phyloP scores from a whole-genome alignment of 2,797 vertebrate species.

The Cyprinella venusta region DNA sequence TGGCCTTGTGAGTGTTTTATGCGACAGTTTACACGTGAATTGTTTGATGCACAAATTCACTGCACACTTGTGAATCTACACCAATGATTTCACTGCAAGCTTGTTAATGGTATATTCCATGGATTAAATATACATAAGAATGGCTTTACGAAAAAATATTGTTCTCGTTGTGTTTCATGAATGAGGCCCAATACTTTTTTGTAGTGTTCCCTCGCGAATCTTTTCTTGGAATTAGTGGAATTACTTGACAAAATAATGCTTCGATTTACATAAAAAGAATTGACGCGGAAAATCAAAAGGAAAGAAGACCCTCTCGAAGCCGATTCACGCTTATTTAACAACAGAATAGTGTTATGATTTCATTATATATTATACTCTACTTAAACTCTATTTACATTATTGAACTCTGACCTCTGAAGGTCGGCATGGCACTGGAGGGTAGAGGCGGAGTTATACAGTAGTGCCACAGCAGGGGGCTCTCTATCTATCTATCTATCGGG shows the following conservation, averaged over 20 bases:
- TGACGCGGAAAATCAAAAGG: conserved; percentile 43
- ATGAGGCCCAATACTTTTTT: neutral
- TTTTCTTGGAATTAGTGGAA: conserved; percentile 23
- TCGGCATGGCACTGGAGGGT: conserved; percentile 60
- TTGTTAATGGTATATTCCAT: neutral
- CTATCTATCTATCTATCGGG: neutral
- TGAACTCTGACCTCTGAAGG: conserved; percentile 62
- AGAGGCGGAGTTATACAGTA: conserved; percentile 49
- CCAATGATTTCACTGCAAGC: neutral
- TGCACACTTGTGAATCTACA: neutral
- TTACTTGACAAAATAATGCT: conserved; percentile 43
- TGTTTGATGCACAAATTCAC: neutral
- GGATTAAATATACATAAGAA: neutral
- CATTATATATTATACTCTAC: conserved; percentile 85
- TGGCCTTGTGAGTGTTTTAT: neutral
- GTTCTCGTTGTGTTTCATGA: conserved; percentile 18
- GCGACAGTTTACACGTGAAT: no score
- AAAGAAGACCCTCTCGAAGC: conserved; percentile 52
- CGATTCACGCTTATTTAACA: conserved; percentile 60
- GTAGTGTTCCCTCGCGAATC: conserved; percentile 10
- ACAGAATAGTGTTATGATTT: conserved; percentile 62
- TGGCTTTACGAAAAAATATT: conserved; percentile 3
- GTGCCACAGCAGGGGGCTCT: conserved; percentile 44
- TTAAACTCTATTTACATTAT: conserved; percentile 81
- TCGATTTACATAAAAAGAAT: conserved; percentile 37